These are phyloP conservation scores for Molossus molossus DNA, from an alignment of 2,797 vertebrate species.

Conservation along the genomic window DNA sequence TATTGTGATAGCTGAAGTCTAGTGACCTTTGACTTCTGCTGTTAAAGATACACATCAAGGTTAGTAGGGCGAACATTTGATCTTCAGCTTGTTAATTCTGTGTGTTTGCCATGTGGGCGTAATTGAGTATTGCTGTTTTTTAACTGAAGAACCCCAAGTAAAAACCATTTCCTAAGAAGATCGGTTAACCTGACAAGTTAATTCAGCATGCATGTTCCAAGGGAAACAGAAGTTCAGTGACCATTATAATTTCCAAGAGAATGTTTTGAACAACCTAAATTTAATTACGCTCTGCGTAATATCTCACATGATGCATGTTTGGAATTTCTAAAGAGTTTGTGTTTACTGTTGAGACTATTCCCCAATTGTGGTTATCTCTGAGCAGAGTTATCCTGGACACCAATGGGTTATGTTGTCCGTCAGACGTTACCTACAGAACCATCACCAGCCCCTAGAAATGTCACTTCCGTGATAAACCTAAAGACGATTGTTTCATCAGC, in stretches of 20 bases:
- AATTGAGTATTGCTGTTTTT: constrained; percentile 61
- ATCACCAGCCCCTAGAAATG: constrained; percentile 75
- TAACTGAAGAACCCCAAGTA: background rate
- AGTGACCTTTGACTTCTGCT: constrained; percentile 65
- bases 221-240: constrained; percentile 43
- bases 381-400: constrained; percentile 81
- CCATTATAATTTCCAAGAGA: background rate
- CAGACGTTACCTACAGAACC: constrained; percentile 80
- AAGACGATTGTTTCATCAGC: constrained; percentile 78
- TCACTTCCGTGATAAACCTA: constrained; percentile 74
- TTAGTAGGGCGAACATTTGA: constrained; percentile 56
- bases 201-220: background rate
- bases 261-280: constrained; percentile 25
- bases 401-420: constrained; percentile 86
- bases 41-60: constrained; percentile 33
- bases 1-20: constrained; percentile 56
- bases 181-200: background rate
- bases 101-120: constrained; percentile 10
- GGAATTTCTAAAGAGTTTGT: constrained; percentile 34
- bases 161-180: constrained; percentile 9
- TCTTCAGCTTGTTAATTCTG: constrained; percentile 33
- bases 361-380: constrained; percentile 75
- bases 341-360: constrained; percentile 66
- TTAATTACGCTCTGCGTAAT: constrained; percentile 21
- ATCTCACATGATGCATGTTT: constrained; percentile 38